Base-by-base conservation (phyloP, 2,797 vertebrate species). In the Enteromius mattozi region DNA sequence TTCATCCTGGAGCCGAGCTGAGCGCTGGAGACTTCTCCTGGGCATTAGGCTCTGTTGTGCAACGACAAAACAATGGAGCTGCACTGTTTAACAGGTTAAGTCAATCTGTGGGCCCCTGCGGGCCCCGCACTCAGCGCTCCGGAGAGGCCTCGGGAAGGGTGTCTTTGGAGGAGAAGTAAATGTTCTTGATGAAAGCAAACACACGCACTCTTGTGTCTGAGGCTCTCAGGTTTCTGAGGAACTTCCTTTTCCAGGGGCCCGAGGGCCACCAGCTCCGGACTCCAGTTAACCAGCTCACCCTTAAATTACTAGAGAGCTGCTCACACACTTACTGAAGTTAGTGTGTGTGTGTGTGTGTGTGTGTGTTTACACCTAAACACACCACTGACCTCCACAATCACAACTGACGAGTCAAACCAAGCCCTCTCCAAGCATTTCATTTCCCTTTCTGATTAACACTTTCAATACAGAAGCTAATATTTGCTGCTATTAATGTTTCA, bases 161-260 rank as follows among this genome's bases (percentile, higher is more conserved):
- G 30, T 35, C 56, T 54, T 37, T 40, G 86, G 27, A 37, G 61
- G 65, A 21, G 14, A 37, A 72, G 75, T 33, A 49, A 81, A 70
- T n/a, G 56, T n/a, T 51, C 33, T 78, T 68, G 79, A 51, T 45
- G n/a, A 87, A 87, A 83, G 81, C 84, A 87, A 86, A 84, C 74
- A 86, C 74, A 70, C 59, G n/a, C 1, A 1, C 2, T 47, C 61
- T 68, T 81, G 72, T 84, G 71, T 83, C 59, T 61, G 35, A 4
- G 65, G 77, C 70, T 86, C 85, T 91, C 76, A 63, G 68, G 86
- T 89, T 88, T 80, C 85, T 82, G 70, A 83, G 79, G 88, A 88
- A 86, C 86, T 86, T 89, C 88, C 86, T 88, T 69, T 82, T 68
- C 37, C 27, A 8, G 80, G 66, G 72, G 61, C 59, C 51, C 19